Base-by-base conservation (phyloP, 2,797 vertebrate species). In the Danio kyathit region DNA sequence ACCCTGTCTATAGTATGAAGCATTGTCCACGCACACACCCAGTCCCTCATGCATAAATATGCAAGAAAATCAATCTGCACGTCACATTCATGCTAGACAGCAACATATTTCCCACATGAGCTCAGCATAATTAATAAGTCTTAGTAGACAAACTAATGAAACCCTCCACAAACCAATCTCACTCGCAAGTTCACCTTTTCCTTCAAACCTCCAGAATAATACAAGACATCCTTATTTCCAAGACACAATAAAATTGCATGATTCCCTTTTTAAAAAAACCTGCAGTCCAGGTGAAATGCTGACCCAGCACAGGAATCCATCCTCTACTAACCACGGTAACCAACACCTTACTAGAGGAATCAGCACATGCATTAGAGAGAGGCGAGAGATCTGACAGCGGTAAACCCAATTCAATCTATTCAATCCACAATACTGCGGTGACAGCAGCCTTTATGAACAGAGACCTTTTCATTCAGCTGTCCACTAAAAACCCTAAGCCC, bases 311-410 rank as follows among this genome's bases (percentile, higher is more conserved):
- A 21, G 84, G 79, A 86, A 89, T 90, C 88, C 41, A 81, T 90
- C 89, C 88, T 90, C 87, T 88, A 86, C 91, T 92, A 92, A 88
- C 93, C 92, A 94, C 93, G 92, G 92, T 92, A 93, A 94, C 92
- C 88, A 91, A 91, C 90, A 90, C 87, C 90, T 90, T 88, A 85
- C 88, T 86, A 90, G 80, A 89, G 81, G 49, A 11, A 61, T 38
- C 46, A 6, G 73, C 51, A 72, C 54, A 75, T 60, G 74, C 11
- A 41, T 61, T 59, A 81, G 66, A 65, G 40, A 71, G 49, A 40
- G 12, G 65, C 65, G 38, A 77, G 46, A 51, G 52, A 29, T 29
- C 70, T 82, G 83, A 81, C 71, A 64, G 64, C 46, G 66, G 75
- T 65, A 88, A 87, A 70, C 75, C 80, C 80, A 87, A 86, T 87